phyloP scores from a whole-genome alignment of 2,797 vertebrate species.

The Tiaroga cobitis region DNA sequence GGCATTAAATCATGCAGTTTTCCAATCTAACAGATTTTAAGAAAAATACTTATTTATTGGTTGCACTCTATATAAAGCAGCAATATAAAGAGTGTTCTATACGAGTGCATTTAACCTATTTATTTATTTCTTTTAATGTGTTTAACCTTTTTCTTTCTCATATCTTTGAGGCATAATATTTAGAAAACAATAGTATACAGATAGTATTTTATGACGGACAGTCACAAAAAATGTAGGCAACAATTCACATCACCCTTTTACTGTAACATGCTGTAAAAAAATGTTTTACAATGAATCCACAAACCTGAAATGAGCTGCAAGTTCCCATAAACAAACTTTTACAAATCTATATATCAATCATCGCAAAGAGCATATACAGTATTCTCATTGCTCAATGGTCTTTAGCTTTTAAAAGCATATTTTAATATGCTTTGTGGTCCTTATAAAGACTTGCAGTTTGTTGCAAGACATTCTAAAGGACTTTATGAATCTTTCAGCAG shows the following conservation, averaged over 20 bases:
- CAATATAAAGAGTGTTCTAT: not conserved
- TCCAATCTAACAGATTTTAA: not conserved
- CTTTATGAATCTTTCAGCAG: constrained; percentile 19
- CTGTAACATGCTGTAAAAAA: not conserved
- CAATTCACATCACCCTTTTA: not conserved
- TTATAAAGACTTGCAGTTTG: constrained; percentile 14
- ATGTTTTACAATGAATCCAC: not conserved
- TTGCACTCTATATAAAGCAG: not conserved
- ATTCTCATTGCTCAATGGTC: constrained; percentile 6
- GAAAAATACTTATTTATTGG: not conserved
- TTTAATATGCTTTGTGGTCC: constrained; percentile 10
- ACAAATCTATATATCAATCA: constrained; percentile 19
- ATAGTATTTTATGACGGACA: not conserved
- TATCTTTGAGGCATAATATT: not conserved
- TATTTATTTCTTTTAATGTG: not conserved
- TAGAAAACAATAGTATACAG: not conserved
- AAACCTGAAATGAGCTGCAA: not conserved
- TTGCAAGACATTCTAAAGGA: constrained; percentile 18
- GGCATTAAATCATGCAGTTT: not conserved
- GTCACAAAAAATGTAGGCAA: not conserved
- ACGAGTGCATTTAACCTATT: not conserved
- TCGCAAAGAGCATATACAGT: not conserved
- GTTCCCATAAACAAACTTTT: not conserved
- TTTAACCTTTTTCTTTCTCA: not conserved
- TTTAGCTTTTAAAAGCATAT: not conserved